These are phyloP conservation scores for Magallana ariakensis DNA, from an alignment of 1,140 invertebrate species.

Conservation along the genomic window DNA sequence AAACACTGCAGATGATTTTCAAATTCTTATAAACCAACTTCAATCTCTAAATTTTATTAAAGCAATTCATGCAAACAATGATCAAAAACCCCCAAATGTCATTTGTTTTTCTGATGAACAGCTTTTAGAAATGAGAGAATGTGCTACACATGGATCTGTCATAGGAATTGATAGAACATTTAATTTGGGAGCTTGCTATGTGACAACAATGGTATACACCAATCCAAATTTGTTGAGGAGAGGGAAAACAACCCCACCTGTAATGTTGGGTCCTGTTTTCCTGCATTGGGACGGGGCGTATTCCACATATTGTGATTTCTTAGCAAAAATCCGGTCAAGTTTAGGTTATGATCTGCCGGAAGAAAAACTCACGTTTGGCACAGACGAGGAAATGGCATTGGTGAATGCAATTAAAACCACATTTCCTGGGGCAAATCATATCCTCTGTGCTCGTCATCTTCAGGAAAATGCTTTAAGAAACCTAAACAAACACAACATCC, in stretches of 20 bases:
- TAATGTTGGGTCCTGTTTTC: conserved; percentile 45
- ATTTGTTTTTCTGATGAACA: conserved; percentile 50
- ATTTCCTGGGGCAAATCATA: conserved; percentile 44
- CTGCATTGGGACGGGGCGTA: conserved; percentile 48
- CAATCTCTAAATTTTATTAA: conserved; percentile 14
- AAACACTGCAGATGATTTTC: conserved; percentile 47
- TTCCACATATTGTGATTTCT: conserved; percentile 50
- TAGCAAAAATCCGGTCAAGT: conserved; percentile 35
- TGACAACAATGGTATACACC: conserved; percentile 46
- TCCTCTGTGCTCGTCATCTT: conserved; percentile 43
- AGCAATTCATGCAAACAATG: conserved; percentile 46
- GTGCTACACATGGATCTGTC: conserved; percentile 13
- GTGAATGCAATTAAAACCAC: conserved; percentile 50
- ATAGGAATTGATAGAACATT: conserved; percentile 49
- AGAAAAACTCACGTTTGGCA: conserved; percentile 43
- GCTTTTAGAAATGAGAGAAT: conserved; percentile 28
- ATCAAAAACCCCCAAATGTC: conserved; percentile 45
- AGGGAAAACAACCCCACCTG: conserved; percentile 40
- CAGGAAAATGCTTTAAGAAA: conserved; percentile 48
- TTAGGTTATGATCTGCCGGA: conserved; percentile 22
- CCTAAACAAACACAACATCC: conserved; percentile 22
- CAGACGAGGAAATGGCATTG: conserved; percentile 26
- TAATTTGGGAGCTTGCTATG: conserved; percentile 47
- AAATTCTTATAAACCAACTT: conserved; percentile 39
- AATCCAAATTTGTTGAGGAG: conserved; percentile 43